phyloP scores from a whole-genome alignment of 2,797 vertebrate genomes.

The Loris lydekkerianus region DNA sequence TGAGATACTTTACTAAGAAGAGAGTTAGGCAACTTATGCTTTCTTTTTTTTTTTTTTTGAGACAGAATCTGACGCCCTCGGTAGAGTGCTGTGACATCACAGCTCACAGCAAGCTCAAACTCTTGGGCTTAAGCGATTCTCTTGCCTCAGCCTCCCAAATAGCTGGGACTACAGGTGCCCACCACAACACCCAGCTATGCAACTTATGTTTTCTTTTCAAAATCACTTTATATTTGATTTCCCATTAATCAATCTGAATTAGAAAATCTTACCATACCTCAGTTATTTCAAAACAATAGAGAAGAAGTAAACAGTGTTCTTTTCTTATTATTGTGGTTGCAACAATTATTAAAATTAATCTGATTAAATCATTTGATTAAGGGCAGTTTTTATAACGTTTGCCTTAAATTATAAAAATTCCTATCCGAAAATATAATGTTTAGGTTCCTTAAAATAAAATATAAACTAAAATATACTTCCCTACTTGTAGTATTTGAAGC shows the following conservation, averaged over 20 bases:
- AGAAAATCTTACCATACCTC: background rate
- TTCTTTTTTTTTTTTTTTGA: background rate
- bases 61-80: no score
- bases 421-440: background rate
- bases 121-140: no score
- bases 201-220: background rate
- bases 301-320: background rate
- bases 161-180: no score
- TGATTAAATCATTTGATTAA: background rate
- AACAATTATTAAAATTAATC: background rate
- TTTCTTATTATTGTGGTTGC: background rate
- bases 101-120: no score
- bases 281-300: background rate
- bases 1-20: background rate
- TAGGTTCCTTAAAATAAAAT: background rate
- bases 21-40: background rate
- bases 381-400: background rate
- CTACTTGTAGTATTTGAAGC: background rate
- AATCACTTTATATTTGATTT: background rate
- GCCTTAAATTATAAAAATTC: background rate
- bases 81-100: no score
- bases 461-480: background rate
- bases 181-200: background rate
- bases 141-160: no score
- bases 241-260: background rate